phyloP scores from a whole-genome alignment of 2,888 invertebrate genomes.

The Amblyteles armatorius region DNA sequence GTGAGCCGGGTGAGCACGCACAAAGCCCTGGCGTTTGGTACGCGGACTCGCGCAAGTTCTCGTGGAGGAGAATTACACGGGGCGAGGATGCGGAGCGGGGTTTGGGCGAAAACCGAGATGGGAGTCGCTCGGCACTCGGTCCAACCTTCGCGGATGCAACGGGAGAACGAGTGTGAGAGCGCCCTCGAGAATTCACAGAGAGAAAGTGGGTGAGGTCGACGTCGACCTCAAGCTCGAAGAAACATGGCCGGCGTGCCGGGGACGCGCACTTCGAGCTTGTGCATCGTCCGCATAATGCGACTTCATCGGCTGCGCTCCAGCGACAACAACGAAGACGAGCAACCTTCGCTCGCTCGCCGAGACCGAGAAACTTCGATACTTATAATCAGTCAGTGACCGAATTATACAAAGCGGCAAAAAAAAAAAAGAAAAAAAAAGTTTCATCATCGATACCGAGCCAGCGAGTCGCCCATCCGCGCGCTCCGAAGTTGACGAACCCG shows the following conservation, averaged over 20 bases:
- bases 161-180: background rate
- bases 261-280: constrained; percentile 5
- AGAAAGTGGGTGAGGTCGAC: constrained; percentile 34
- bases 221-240: constrained; percentile 37
- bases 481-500: background rate
- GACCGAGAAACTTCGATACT: constrained; percentile 45
- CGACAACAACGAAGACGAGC: constrained; percentile 38
- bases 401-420: constrained; percentile 12
- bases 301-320: constrained; percentile 62
- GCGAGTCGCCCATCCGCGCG: background rate
- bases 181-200: constrained; percentile 25
- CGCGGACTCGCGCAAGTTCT: constrained; percentile 5
- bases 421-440: background rate
- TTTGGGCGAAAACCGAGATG: background rate
- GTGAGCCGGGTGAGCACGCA: background rate
- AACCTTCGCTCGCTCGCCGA: background rate
- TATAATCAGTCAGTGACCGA: constrained; percentile 22
- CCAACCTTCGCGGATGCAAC: background rate
- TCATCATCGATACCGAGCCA: background rate
- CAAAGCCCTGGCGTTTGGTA: constrained; percentile 11
- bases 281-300: constrained; percentile 49
- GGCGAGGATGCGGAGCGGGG: background rate
- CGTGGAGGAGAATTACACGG: constrained; percentile 3
- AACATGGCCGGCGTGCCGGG: constrained; percentile 12
- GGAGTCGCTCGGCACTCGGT: constrained; percentile 15